phyloP scores from a whole-genome alignment of 1,140 invertebrate genomes.

The Lycorma delicatula region DNA sequence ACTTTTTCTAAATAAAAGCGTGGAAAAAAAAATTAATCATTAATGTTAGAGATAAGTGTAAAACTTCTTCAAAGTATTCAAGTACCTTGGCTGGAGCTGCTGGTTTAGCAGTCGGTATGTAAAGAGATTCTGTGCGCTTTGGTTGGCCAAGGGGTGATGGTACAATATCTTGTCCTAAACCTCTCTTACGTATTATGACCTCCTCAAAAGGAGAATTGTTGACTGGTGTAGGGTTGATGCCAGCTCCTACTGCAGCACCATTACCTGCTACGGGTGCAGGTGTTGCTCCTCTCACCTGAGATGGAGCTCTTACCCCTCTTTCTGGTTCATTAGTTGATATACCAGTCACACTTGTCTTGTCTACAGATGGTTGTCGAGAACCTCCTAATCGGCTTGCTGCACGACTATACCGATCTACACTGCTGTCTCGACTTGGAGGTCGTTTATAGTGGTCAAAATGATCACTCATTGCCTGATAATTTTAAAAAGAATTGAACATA shows the following conservation, averaged over 20 bases:
- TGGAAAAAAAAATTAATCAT: no score
- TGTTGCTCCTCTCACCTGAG: slow-evolving; percentile 33
- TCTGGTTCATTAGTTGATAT: not conserved
- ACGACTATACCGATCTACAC: slow-evolving; percentile 70
- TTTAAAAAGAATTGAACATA: no score
- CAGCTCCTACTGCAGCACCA: slow-evolving; percentile 29
- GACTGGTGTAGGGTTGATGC: slow-evolving; percentile 29
- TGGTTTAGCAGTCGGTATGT: slow-evolving; percentile 25
- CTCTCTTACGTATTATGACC: slow-evolving; percentile 64
- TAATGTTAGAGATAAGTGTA: not conserved
- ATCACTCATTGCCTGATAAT: slow-evolving; percentile 50
- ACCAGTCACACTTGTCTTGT: slow-evolving; percentile 37
- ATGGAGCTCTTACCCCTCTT: slow-evolving; percentile 16
- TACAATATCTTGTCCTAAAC: slow-evolving; percentile 76
- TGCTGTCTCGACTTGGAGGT: slow-evolving; percentile 77
- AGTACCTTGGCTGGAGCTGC: slow-evolving; percentile 26
- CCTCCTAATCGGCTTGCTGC: slow-evolving; percentile 42
- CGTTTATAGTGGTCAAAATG: slow-evolving; percentile 89
- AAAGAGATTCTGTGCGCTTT: slow-evolving; percentile 73
- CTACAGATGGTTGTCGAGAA: slow-evolving; percentile 67
- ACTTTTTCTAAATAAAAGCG: no score
- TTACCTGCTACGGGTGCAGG: slow-evolving; percentile 36
- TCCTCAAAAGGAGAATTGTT: slow-evolving; percentile 53
- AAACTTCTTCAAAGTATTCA: not conserved
- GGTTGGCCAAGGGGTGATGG: slow-evolving; percentile 63